Evolutionary conservation across 1,140 invertebrate species (phyloP), one percentile per base, ranked within the genome.

Genomic region (Oryctes rhinoceros): DNA sequence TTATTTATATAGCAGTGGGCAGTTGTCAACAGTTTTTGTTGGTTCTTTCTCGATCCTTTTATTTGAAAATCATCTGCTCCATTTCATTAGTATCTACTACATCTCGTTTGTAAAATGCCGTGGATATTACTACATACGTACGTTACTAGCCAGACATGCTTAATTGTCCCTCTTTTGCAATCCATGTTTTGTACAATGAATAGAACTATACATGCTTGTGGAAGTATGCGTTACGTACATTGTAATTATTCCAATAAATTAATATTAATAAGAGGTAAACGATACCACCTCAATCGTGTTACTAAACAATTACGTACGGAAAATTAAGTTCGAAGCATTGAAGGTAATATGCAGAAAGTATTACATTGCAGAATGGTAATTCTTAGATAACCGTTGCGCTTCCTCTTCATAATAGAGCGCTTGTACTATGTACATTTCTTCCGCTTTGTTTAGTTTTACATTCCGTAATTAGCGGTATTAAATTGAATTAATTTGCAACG

Each of bases 401-500:
- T 71, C 65, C 65, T 71, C 35, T 71, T 71, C 35, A 71, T 37
- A 71, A 71, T 71, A 37, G 18, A 30, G 11, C 20, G 13, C 65
- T 71, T 71, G 24, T 35, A 71, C 11, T 71, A 59, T 59, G 18
- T 71, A 24, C 18, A 3, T 37, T 71, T 71, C 65, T 71, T 71
- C 65, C 65, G 65, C 65, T 71, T 71, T 71, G 65, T 71, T 71
- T 71, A 24, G 5, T 35, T 11, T 20, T 35, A 71, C 20, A 37
- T 24, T 71, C 65, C 7, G 15, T 71, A 71, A 71, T 71, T 71
- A 71, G 65, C 20, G 24, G 20, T 37, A 71, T 20, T 71, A 71
- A 71, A 71, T 71, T 71, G 65, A 71, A 71, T 71, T 71, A 71
- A 71, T 71, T 71, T 71, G 35, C 65, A 35, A 9, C 35, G 13